Evolutionary conservation across 2,888 invertebrate genomes (phyloP), one percentile per base, ranked within the genome.

Genomic region (Amblyjoppa proteus): DNA sequence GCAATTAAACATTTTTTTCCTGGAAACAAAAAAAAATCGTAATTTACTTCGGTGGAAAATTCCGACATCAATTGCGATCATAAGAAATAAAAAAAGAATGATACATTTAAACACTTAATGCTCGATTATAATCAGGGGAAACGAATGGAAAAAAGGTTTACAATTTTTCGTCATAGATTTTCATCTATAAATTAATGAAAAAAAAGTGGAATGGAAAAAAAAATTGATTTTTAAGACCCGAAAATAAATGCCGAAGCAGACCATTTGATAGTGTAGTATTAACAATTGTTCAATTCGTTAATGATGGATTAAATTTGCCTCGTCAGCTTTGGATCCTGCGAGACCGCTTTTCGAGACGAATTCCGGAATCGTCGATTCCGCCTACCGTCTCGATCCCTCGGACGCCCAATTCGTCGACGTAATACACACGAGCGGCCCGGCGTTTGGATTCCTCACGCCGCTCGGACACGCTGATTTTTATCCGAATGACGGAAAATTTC

Each of bases 371-470:
- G 94, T 94, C 71, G 94, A 94, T 75, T 90, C 93, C 0, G 92
- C 93, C 73, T 94, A 93, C 51, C 91, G 95, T 45, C 88, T 95
- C 85, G 95, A 95, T 88, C 91, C 93, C 38, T 91, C 91, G 2
- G 95, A 95, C 86, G 95, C 95, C 0, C 91, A 93, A 70, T 95
- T 95, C 84, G 95, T 95, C 0, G 95, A 95, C 80, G 94, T 95
- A 25, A 95, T 95, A 74, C 95, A 95, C 85, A 94, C 95, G 3
- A 95, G 95, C 86, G 94, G 94, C 5, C 94, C 94, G 28, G 95
- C 94, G 4, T 93, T 95, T 31, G 95, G 95, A 34, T 94, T 94
- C 25, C 92, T 93, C 85, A 93, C 94, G 53, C 94, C 95, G 2
- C 92, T 95, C 83, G 95, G 95, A 7, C 95, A 95, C 83, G 94